These are phyloP conservation scores for Cheiracanthium punctorium DNA, from an alignment of 2,888 invertebrate genomes.

Conservation along the genomic window DNA sequence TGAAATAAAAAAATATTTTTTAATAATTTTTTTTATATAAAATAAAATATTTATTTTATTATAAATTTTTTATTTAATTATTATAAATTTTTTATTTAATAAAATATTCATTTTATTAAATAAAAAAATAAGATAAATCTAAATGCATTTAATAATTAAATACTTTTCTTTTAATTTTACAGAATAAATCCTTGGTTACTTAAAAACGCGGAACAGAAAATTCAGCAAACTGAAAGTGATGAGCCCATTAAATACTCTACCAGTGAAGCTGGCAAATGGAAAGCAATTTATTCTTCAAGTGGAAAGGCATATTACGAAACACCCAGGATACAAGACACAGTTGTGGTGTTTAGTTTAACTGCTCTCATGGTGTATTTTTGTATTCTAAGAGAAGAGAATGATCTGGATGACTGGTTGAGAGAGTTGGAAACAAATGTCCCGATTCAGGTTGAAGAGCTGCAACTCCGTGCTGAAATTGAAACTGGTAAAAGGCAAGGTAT, in stretches of 20 bases:
- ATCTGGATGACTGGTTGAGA: constrained; percentile 56
- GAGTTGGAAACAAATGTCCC: constrained; percentile 31
- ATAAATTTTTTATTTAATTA: too few relatives aligned
- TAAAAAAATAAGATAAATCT: too few relatives aligned
- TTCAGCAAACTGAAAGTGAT: constrained; percentile 19
- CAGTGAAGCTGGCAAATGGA: constrained; percentile 53
- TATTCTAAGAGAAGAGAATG: constrained; percentile 59
- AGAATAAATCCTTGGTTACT: not conserved
- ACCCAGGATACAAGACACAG: constrained; percentile 24
- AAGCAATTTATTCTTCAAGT: constrained; percentile 33
- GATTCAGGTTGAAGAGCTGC: constrained; percentile 36
- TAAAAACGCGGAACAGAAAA: not conserved
- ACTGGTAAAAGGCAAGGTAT: not conserved
- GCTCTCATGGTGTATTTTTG: constrained; percentile 60
- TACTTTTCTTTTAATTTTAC: not conserved
- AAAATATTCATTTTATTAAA: too few relatives aligned
- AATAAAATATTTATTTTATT: too few relatives aligned
- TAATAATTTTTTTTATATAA: too few relatives aligned
- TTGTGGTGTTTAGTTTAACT: constrained; percentile 23
- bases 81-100: too few relatives aligned
- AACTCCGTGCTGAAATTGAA: constrained; percentile 34
- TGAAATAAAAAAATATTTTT: not conserved
- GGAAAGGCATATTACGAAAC: constrained; percentile 31
- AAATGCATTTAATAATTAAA: too few relatives aligned
- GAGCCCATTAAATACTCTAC: constrained; percentile 53